Evolutionary conservation across 2,797 vertebrate genomes (phyloP), one percentile per base, ranked within the genome.

Genomic region (Gobio occitaniae): DNA sequence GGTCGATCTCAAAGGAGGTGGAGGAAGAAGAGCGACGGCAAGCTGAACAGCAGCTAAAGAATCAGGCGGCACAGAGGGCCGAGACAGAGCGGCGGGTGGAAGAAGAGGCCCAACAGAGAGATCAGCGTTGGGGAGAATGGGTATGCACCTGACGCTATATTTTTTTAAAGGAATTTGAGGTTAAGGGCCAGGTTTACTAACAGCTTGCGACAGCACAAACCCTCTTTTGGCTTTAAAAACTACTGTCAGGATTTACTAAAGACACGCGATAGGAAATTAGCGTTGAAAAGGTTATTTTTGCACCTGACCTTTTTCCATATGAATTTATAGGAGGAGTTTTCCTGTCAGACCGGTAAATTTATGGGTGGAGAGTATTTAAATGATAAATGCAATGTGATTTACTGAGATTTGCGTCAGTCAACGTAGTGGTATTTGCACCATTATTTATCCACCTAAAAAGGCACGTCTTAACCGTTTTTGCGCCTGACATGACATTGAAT

Each of bases 81-180:
- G 94, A 96, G 21, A 87, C 70, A 21, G 93, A 96, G 85, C 87
- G 0, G 65, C 91, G 13, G 82, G 95, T 97, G 86, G 91, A 91
- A 0, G 84, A 96, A 74, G 97, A 98, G 91, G 92, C 86, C 0
- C 91, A 91, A 0, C 92, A 94, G 88, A 96, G 93, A 88, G 88
- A 92, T 3, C 93, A 93, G 7, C 89, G 88, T 70, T 97, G 96
- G 97, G 95, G 96, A 89, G 94, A 97, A 68, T 99, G 97, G 98
- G 98, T 99, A 94, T 68, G 25, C 25, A 29, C 4, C 25, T 65
- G n/a, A 10, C 1, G 0, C 21, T 15, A 19, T 41, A 8, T 16
- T 19, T 69, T 68, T 16, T 66, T 6, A 63, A 63, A 63, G 21
- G n/a, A 63, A 54, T 54, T 54, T 54, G 21, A 54, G 7, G 19